Evolutionary conservation across 2,888 invertebrate genomes (phyloP), one percentile per base, ranked within the genome.

Genomic region (Prosapia bicincta): DNA sequence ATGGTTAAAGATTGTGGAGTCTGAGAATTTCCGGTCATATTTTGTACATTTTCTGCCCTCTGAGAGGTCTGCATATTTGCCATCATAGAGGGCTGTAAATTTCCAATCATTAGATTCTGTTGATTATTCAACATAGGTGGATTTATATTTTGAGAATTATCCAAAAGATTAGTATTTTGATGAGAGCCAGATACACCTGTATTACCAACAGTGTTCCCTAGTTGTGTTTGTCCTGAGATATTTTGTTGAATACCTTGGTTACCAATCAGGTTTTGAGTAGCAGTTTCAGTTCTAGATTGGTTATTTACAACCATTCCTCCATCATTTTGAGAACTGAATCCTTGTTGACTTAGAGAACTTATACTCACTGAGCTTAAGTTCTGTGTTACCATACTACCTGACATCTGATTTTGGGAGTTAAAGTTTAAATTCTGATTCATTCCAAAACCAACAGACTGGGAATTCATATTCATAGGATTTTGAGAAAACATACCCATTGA

Each of bases 211-310:
- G 38, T 13, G 15, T 38, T 38, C 15, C 38, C 38, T 38, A 3
- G 13, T 38, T 38, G 38, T 20, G 54, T 54, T 0, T 54, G 54
- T 1, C 54, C 20, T n/a, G 54, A 9, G 3, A 54, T 54, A 20
- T 54, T 54, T 54, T 10, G 5, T 28, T 28, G 13, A n/a, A 28
- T 69, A 20, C 71, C 71, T 32, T 70, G 75, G 23, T 65, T 75
- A 38, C 66, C 75, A 1, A 54, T 20, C 54, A 54, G 20, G 20
- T 20, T 54, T 54, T 54, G 54, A 54, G 20, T 20, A 13, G 3
- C 13, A 13, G 13, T 25, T 66, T 23, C 25, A 13, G 26, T 25
- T 13, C 20, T 20, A n/a, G 20, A 20, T 38, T 38, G 38, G 38
- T 38, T 38, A 38, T 38, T 38, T 10, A 6, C 38, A 13, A 6